phyloP scores from a whole-genome alignment of 2,797 vertebrate genomes.

The Fistularia commersonii region DNA sequence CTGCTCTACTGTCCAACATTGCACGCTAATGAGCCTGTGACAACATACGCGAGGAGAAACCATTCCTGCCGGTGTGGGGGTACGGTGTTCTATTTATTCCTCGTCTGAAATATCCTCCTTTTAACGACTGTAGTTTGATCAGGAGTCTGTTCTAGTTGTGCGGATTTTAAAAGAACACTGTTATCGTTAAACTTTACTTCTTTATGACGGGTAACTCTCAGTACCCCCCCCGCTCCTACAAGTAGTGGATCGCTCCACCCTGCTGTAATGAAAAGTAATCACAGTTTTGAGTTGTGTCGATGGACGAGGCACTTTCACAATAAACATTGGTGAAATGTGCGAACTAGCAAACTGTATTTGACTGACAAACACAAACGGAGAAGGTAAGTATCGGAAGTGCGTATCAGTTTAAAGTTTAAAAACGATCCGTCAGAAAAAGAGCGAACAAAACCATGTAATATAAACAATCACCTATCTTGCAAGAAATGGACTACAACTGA shows the following conservation, averaged over 20 bases:
- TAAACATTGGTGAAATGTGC: constrained; percentile 24
- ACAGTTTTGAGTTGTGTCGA: constrained; percentile 41
- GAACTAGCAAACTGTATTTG: constrained; percentile 12
- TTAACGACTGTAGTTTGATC: neutral
- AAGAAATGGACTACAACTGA: too few relatives aligned
- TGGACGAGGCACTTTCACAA: constrained; percentile 33
- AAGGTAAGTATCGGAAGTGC: constrained; percentile 2
- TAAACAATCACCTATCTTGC: too few relatives aligned
- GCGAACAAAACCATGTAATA: too few relatives aligned
- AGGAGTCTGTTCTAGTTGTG: too few relatives aligned
- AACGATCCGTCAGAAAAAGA: neutral
- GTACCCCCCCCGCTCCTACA: neutral
- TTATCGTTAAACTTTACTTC: too few relatives aligned
- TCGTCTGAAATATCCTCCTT: neutral
- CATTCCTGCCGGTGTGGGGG: constrained; percentile 21
- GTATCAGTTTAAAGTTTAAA: neutral
- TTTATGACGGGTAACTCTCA: neutral
- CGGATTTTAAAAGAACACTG: neutral
- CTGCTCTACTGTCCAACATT: constrained; percentile 40
- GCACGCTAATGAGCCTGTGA: constrained; percentile 61
- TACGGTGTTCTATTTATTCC: neutral
- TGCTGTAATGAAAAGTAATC: constrained; percentile 66
- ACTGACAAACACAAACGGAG: too few relatives aligned
- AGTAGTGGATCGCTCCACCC: constrained; percentile 29
- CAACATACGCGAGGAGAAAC: constrained; percentile 39